A percentile compares a stretch with the other conserved stretches of the same genome.
These are phyloP conservation scores for Clupea harengus DNA, from an alignment of 2,113 vertebrate species.

Conservation along the genomic window DNA sequence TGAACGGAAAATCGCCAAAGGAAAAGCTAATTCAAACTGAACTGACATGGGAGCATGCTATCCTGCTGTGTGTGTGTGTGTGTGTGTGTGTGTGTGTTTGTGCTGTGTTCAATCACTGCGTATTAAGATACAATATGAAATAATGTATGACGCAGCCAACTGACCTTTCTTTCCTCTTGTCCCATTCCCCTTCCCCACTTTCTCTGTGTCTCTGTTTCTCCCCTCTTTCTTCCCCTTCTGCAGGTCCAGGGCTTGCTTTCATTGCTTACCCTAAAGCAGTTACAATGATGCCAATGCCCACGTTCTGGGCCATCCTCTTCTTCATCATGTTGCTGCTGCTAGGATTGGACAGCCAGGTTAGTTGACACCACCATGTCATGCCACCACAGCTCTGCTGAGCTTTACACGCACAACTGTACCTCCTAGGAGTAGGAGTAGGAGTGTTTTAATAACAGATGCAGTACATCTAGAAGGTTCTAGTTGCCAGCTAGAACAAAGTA, in stretches of 20 bases:
- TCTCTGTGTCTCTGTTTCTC: neutral
- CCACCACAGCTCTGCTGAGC: neutral
- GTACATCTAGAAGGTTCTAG: neutral
- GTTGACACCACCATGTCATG: slow-evolving; percentile 36
- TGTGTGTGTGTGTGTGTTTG: neutral
- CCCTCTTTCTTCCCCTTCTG: slow-evolving; percentile 56
- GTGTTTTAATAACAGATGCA: neutral
- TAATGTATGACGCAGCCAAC: slow-evolving; percentile 19
- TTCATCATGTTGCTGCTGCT: slow-evolving; percentile 99
- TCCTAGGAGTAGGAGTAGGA: neutral
- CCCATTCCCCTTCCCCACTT: slow-evolving; percentile 43
- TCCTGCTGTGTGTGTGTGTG: neutral
- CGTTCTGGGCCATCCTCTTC: slow-evolving; percentile 97
- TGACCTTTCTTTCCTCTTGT: slow-evolving; percentile 52
- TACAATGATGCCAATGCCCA: slow-evolving; percentile 97
- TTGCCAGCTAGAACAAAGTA: too few relatives aligned
- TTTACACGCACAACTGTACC: neutral
- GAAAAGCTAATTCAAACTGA: neutral
- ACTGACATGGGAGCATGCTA: neutral
- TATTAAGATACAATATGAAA: slow-evolving; percentile 28
- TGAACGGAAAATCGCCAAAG: neutral
- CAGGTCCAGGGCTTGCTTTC: slow-evolving; percentile 97
- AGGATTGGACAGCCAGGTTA: slow-evolving; percentile 98
- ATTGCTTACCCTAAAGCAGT: slow-evolving; percentile 99
- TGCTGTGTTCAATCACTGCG: neutral